Conservation (phyloP, 2,113 vertebrate species). For the Catharus bicknelli region DNA sequence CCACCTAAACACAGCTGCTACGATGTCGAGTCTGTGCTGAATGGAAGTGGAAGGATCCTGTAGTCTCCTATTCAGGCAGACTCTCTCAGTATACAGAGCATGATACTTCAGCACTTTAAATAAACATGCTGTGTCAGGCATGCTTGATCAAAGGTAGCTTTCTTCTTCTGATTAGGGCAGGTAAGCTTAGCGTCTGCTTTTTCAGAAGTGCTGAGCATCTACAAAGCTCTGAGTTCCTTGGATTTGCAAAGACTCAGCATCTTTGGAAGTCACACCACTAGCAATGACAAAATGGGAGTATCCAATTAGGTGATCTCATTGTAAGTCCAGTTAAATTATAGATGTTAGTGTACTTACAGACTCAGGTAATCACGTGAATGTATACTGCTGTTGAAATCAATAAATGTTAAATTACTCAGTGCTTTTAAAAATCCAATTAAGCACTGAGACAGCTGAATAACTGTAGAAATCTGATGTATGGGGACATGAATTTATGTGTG, state of each 20-base stretch:
- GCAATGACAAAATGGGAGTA: constrained; percentile 1
- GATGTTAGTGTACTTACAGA: not conserved
- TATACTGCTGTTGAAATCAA: constrained; percentile 24
- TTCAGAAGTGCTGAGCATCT: constrained; percentile 30
- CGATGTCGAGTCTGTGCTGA: not conserved
- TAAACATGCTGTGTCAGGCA: constrained; percentile 21
- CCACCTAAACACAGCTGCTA: not conserved
- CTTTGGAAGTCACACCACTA: constrained; percentile 33
- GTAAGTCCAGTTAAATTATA: constrained; percentile 10
- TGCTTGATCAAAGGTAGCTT: constrained; percentile 39
- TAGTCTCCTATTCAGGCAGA: not conserved
- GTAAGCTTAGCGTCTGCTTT: constrained; percentile 5
- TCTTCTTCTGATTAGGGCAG: constrained; percentile 5
- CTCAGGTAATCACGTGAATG: not conserved
- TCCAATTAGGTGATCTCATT: constrained; percentile 34
- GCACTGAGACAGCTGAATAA: not conserved
- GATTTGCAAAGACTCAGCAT: constrained; percentile 20
- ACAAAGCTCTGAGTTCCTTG: constrained; percentile 29
- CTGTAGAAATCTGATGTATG: constrained; percentile 1
- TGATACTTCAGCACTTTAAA: constrained; percentile 13
- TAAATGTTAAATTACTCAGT: not conserved
- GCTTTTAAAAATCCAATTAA: constrained; percentile 27
- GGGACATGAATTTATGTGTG: not conserved
- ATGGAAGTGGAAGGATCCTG: not conserved
- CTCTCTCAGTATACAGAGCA: not conserved